Evolutionary conservation across 2,797 vertebrate species (phyloP).

Genomic region (Streptopelia turtur): DNA sequence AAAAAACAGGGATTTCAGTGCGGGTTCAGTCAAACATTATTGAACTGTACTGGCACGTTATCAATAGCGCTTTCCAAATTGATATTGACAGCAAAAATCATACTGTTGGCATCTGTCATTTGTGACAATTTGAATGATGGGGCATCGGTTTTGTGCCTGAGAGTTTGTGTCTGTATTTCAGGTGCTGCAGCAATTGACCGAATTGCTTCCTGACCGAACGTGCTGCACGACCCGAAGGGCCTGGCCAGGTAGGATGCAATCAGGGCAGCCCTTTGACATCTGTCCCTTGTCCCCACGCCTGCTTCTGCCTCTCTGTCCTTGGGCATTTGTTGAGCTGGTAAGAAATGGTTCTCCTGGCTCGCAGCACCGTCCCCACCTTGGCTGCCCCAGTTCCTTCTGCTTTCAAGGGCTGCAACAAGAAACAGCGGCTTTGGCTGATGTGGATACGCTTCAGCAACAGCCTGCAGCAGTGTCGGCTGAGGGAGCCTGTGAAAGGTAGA

Average conservation of each 20-base stretch:
- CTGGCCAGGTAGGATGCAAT: background rate
- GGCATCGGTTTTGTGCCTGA: background rate
- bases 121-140: background rate
- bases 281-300: background rate
- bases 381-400: background rate
- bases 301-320: background rate
- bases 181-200: background rate
- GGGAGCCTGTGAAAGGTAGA: background rate
- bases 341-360: background rate
- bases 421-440: background rate
- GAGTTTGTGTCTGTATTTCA: background rate
- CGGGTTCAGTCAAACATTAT: background rate
- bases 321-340: background rate
- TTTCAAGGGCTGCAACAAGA: background rate
- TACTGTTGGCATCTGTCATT: background rate
- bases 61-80: background rate
- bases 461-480: background rate
- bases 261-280: background rate
- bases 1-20: background rate
- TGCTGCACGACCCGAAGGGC: fast-evolving
- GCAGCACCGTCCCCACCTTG: no score
- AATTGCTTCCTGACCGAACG: background rate
- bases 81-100: background rate
- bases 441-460: background rate
- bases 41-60: background rate